These are phyloP conservation scores for Periparus ater DNA, from an alignment of 2,797 vertebrate genomes.

Conservation along the genomic window DNA sequence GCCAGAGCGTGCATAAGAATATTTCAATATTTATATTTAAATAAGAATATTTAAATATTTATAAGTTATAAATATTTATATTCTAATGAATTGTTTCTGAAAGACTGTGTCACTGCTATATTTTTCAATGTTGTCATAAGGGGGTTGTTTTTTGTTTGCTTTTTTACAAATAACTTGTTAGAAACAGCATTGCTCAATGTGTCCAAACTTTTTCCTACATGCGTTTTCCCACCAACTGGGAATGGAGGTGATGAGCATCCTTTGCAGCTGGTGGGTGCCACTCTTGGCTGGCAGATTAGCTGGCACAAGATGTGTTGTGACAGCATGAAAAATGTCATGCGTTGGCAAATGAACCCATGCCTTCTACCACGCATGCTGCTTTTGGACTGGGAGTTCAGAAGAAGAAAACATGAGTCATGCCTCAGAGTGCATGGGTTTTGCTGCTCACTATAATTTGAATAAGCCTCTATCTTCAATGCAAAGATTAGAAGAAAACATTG, in stretches of 20 bases:
- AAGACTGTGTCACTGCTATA: neutral
- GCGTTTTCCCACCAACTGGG: neutral
- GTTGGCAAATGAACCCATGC: constrained; percentile 59
- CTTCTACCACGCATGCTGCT: constrained; percentile 36
- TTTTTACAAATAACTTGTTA: constrained; percentile 24
- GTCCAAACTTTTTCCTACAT: neutral
- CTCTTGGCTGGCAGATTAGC: constrained; percentile 37
- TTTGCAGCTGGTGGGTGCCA: constrained; percentile 55
- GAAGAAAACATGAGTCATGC: constrained; percentile 63
- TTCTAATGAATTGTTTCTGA: constrained; percentile 39
- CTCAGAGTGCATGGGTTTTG: constrained; percentile 59
- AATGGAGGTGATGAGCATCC: constrained; percentile 51
- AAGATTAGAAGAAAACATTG: constrained; percentile 29
- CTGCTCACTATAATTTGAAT: constrained; percentile 57
- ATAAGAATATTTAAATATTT: constrained; percentile 17
- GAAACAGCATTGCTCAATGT: constrained; percentile 2
- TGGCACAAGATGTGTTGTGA: constrained; percentile 55
- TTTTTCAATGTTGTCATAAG: neutral
- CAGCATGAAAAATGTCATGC: constrained; percentile 66
- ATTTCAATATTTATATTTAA: constrained; percentile 14
- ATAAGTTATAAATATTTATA: neutral
- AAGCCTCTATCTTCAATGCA: constrained; percentile 53
- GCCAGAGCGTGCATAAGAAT: constrained; percentile 1
- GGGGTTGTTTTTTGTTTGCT: neutral
- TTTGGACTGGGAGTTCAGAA: constrained; percentile 59